Evolutionary conservation across 2,888 invertebrate genomes (phyloP).

Genomic region (Agrotis segetum): DNA sequence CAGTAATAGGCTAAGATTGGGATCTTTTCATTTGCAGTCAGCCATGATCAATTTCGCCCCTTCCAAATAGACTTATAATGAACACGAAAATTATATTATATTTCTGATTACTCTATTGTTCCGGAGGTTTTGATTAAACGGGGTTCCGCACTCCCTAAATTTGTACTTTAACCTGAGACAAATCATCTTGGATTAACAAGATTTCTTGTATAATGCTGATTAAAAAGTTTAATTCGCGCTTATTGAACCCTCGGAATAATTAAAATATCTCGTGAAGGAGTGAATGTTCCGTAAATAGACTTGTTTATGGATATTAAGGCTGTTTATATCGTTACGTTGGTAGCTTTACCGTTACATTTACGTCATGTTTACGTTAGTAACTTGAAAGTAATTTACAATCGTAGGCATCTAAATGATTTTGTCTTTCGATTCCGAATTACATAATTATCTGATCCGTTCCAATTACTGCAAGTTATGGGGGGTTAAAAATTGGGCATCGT

Average conservation of each 20-base stretch:
- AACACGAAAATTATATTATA: conserved; percentile 86
- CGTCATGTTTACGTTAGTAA: neutral
- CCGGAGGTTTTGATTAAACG: conserved; percentile 82
- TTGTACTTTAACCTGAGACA: conserved; percentile 74
- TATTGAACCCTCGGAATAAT: conserved; percentile 65
- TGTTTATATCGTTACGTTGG: conserved; percentile 52
- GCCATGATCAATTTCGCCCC: conserved; percentile 81
- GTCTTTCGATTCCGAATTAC: neutral
- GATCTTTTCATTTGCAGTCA: conserved; percentile 89
- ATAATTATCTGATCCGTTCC: neutral
- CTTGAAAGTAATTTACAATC: conserved; percentile 31
- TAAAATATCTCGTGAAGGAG: conserved; percentile 63
- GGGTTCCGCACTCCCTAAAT: conserved; percentile 73
- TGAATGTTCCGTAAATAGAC: conserved; percentile 60
- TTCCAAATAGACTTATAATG: conserved; percentile 83
- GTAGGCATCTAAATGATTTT: neutral
- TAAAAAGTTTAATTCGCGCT: conserved; percentile 73
- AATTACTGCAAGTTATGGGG: neutral
- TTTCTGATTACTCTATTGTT: conserved; percentile 87
- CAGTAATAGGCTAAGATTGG: conserved; percentile 83
- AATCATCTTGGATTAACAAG: conserved; percentile 79
- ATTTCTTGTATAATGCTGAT: conserved; percentile 73
- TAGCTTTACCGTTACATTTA: conserved; percentile 8
- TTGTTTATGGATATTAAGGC: conserved; percentile 53
- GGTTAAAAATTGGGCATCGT: neutral